Conservation (phyloP, 2,113 vertebrate species). For the Grammomys dolichurus region DNA sequence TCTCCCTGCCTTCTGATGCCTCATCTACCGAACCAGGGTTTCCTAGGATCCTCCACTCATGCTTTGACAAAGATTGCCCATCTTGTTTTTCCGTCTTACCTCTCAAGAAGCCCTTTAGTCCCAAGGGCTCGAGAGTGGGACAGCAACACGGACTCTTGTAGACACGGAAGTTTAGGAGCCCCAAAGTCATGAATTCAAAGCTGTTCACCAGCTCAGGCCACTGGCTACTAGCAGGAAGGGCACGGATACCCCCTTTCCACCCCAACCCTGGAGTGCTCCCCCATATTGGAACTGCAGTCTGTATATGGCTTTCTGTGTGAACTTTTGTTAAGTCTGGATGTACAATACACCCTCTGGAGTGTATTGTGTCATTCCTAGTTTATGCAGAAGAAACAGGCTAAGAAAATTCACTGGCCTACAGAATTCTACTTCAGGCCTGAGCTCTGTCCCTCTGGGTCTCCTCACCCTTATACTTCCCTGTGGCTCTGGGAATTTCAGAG, state of each 20-base stretch:
- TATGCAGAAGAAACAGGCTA: background rate
- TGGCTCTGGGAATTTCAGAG: background rate
- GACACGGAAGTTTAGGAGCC: background rate
- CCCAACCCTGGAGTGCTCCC: background rate
- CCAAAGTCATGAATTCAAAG: background rate
- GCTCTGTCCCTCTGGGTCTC: background rate
- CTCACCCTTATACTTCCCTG: background rate
- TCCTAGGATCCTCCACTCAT: background rate
- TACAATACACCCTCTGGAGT: background rate
- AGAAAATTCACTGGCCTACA: background rate
- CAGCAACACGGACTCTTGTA: background rate
- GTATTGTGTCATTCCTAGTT: background rate
- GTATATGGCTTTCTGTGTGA: background rate
- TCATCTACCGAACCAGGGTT: background rate
- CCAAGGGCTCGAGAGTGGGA: background rate
- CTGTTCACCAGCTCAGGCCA: background rate
- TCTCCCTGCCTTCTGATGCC: background rate
- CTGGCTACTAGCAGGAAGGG: background rate
- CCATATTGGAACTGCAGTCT: rapidly evolving
- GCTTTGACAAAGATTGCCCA: background rate
- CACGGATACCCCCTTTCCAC: background rate
- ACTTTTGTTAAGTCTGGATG: background rate
- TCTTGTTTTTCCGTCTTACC: background rate
- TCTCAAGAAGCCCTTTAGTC: background rate
- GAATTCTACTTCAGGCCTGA: background rate